These are phyloP conservation scores for Tenualosa ilisha DNA, from an alignment of 2,797 vertebrate genomes.

Conservation along the genomic window DNA sequence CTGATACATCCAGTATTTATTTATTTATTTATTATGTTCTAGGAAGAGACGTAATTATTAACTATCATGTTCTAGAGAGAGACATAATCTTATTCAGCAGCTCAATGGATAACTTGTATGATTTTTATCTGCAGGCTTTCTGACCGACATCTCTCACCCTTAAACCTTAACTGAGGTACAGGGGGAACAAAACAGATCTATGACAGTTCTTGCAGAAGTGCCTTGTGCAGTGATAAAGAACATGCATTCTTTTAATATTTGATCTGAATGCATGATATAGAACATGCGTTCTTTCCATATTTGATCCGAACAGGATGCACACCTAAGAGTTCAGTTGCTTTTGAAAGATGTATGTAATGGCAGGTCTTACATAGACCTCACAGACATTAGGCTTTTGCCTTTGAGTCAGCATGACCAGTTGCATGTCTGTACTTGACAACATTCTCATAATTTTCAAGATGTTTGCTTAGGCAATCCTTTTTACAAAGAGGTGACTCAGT, in stretches of 20 bases:
- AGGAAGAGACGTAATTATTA: too few species aligned
- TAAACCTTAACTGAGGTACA: not conserved
- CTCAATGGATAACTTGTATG: not conserved
- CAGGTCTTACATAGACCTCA: not conserved
- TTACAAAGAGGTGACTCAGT: not conserved
- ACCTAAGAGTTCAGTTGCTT: not conserved
- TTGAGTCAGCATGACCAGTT: not conserved
- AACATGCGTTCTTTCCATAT: not conserved
- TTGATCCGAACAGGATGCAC: not conserved
- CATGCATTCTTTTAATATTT: not conserved
- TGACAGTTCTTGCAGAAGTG: not conserved
- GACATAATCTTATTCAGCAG: not conserved
- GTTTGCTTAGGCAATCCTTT: not conserved
- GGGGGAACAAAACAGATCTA: not conserved
- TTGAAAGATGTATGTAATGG: not conserved
- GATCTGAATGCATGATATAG: not conserved
- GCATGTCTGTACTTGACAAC: not conserved
- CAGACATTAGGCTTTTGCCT: not conserved
- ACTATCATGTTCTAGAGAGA: too few species aligned
- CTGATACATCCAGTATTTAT: too few species aligned
- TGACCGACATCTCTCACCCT: not conserved
- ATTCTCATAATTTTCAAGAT: not conserved
- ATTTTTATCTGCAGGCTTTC: not conserved
- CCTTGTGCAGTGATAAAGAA: not conserved
- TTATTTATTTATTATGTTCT: too few species aligned